Evolutionary conservation across 2,797 vertebrate species (phyloP).

Genomic region (Mycteria americana): DNA sequence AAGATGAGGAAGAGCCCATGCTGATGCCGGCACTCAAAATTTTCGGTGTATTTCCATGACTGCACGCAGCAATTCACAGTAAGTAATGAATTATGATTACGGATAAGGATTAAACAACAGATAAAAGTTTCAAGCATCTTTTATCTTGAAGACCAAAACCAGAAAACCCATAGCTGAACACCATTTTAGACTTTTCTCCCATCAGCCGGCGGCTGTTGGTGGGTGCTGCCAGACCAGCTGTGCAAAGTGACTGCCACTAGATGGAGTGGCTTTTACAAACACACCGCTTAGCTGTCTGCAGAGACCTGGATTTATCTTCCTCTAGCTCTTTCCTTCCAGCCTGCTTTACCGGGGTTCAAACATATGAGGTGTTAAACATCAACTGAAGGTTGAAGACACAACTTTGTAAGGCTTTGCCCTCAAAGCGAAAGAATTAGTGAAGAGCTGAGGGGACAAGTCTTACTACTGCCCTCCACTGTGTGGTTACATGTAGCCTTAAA

Average conservation of each 20-base stretch:
- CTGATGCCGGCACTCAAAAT: background rate
- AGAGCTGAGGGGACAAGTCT: background rate
- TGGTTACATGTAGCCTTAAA: background rate
- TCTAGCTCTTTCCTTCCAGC: background rate
- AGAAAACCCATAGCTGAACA: background rate
- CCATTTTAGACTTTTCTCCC: background rate
- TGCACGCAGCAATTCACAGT: background rate
- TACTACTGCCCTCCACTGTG: background rate
- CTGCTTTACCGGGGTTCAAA: background rate
- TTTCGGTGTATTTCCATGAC: background rate
- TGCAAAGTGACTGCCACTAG: slow-evolving; percentile 63
- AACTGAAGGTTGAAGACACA: background rate
- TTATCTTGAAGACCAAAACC: background rate
- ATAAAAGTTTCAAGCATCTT: background rate
- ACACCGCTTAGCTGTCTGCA: background rate
- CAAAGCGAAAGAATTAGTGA: slow-evolving; percentile 6
- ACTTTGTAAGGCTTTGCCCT: background rate
- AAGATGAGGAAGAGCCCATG: background rate
- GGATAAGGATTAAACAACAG: background rate
- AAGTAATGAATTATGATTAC: background rate
- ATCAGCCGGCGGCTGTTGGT: background rate
- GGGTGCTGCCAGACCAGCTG: slow-evolving; percentile 24
- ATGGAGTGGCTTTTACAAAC: slow-evolving; percentile 64
- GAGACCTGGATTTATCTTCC: background rate
- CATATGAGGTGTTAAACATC: background rate